Percentiles rank a stretch among this genome's conserved stretches.
Evolutionary conservation across 1,140 invertebrate genomes (phyloP).

Genomic region (Agrypnia vestita): DNA sequence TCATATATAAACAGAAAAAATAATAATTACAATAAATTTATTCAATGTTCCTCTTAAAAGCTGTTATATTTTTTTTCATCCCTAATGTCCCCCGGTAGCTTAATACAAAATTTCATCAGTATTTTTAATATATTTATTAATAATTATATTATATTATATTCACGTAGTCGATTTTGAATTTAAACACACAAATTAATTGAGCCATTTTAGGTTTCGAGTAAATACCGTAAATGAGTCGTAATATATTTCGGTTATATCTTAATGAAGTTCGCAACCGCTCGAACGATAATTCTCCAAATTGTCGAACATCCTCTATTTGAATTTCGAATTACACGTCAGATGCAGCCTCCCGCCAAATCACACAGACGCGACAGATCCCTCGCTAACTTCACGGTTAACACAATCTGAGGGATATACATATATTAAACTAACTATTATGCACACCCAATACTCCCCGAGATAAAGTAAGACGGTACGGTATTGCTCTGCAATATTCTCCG

Average conservation of each 20-base stretch:
- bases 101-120: no score
- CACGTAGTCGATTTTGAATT: no score
- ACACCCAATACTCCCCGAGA: no score
- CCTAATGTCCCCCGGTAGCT: no score
- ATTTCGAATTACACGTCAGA: conserved; percentile 49
- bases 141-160: no score
- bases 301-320: conserved; percentile 23
- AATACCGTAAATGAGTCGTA: neutral
- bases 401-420: conserved; percentile 5
- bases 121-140: no score
- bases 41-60: no score
- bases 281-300: neutral
- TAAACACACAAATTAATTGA: no score
- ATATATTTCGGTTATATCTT: neutral
- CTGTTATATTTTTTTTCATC: no score
- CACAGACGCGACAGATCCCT: conserved; percentile 35
- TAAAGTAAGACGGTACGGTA: neutral
- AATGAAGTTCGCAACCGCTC: neutral
- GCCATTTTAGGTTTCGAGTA: no score
- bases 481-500: neutral
- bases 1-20: no score
- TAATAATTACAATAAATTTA: no score
- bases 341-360: conserved; percentile 43
- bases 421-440: neutral
- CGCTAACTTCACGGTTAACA: conserved; percentile 4